phyloP scores from a whole-genome alignment of 1,140 invertebrate species.

The Battus philenor region DNA sequence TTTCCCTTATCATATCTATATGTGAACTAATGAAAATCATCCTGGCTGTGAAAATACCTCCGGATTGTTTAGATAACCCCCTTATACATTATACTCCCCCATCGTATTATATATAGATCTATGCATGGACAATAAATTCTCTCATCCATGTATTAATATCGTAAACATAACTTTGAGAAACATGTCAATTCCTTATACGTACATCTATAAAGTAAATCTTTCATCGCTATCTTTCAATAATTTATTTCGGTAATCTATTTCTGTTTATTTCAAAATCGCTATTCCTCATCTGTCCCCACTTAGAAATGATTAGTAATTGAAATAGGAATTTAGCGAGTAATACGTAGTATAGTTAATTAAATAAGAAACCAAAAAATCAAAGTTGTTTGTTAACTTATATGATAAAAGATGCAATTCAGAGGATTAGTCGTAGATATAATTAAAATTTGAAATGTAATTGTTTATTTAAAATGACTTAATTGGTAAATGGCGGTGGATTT shows the following conservation, averaged over 20 bases:
- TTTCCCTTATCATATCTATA: conserved; percentile 66
- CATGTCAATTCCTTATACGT: conserved; percentile 17
- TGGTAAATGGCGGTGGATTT: conserved; percentile 48
- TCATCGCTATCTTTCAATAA: conserved; percentile 17
- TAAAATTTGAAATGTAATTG: conserved; percentile 53
- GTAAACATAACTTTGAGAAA: conserved; percentile 3
- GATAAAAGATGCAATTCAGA: conserved; percentile 71
- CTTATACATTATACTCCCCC: conserved; percentile 34
- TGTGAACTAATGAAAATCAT: conserved; percentile 67
- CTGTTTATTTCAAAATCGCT: conserved; percentile 19
- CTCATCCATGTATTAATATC: conserved; percentile 10
- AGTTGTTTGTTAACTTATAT: conserved; percentile 72
- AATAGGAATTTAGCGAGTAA: conserved; percentile 56
- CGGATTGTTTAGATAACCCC: conserved; percentile 57
- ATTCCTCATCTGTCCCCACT: conserved; percentile 28
- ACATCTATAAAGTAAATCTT: conserved; percentile 3
- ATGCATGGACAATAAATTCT: conserved; percentile 57
- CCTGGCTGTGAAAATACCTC: conserved; percentile 72
- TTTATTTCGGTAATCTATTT: conserved; percentile 12
- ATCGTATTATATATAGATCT: conserved; percentile 19
- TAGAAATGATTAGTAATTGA: conserved; percentile 34
- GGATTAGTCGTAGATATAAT: conserved; percentile 64
- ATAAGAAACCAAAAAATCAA: conserved; percentile 54
- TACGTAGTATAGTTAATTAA: conserved; percentile 57
- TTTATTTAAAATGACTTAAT: conserved; percentile 59